phyloP scores from a whole-genome alignment of 2,113 vertebrate species.

The Psittacula cyanocephala region DNA sequence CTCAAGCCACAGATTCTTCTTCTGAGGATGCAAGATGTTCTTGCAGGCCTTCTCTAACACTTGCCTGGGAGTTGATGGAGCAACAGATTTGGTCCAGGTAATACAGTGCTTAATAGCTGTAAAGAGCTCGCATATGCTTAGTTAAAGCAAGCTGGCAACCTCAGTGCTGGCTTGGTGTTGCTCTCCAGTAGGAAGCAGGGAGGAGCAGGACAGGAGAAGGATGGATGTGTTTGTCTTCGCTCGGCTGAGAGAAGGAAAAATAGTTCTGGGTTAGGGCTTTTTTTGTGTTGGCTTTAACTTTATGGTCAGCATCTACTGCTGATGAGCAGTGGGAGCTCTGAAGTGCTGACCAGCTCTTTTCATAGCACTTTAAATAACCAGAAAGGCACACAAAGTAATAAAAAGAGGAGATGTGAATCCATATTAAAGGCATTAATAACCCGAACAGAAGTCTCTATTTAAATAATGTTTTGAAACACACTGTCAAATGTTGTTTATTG shows the following conservation, averaged over 20 bases:
- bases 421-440: conserved; percentile 71
- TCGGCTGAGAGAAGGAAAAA: not conserved
- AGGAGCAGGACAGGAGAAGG: not conserved
- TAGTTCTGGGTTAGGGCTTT: not conserved
- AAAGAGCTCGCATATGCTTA: not conserved
- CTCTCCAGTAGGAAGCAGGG: not conserved
- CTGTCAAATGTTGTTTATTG: not conserved
- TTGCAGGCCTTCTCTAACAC: not conserved
- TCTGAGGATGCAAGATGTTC: not conserved
- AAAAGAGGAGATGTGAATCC: conserved; percentile 39
- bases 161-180: not conserved
- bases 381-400: conserved; percentile 59
- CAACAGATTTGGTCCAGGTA: not conserved
- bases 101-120: fast-evolving
- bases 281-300: conserved; percentile 21
- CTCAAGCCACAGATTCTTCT: not conserved
- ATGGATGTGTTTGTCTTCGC: not conserved
- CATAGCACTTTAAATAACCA: conserved; percentile 47
- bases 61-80: not conserved
- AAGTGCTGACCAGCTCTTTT: conserved; percentile 59
- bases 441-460: conserved; percentile 23
- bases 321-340: conserved; percentile 23
- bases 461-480: conserved; percentile 10
- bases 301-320: not conserved
- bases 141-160: not conserved